Base-by-base conservation (phyloP, 2,888 invertebrate genomes). In the Acanthoscelides obtectus region DNA sequence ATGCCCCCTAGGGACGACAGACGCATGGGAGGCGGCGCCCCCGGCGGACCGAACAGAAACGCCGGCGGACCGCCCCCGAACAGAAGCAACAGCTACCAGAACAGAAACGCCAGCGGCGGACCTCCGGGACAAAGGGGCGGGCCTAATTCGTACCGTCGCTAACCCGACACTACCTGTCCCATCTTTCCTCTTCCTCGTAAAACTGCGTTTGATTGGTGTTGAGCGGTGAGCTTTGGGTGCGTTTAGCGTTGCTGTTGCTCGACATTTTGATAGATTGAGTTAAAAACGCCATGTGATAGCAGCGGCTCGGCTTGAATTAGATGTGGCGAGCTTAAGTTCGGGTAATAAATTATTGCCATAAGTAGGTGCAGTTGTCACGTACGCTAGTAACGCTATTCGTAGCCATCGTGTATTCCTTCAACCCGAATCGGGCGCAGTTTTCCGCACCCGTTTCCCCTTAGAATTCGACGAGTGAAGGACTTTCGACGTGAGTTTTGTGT, bases 61-160 rank as follows among this genome's bases (percentile, higher is more conserved):
- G 79, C 80, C 86, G 66, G 75, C 20, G 72, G 69, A 63, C 76
- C 74, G 84, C 78, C 66, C 79, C n/a, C 84, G 68, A 79, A 79
- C 73, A 75, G 83, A 79, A 85, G 85, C 75, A 85, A 80, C 75
- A 86, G 80, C 73, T 77, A 76, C 73, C 73, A 74, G 71, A 72
- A 71, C 72, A n/a, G 67, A 71, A 66, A 80, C 75, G 75, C 86
- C 84, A 82, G 82, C 72, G 77, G 78, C 68, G 78, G 88, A 85
- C 73, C 89, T 80, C 87, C 90, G 86, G 76, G 90, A 86, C 80
- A 88, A 87, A 80, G 88, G 86, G 80, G 88, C 87, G 80, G 88
- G 86, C 72, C 79, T 75, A 80, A 85, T 79, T 81, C 84, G 79
- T 78, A 84, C 77, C 77, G 84, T 76, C 85, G 86, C 74, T 76